These are phyloP conservation scores for Bilobella aurantiaca DNA, from an alignment of 1,140 invertebrate genomes.

Conservation along the genomic window DNA sequence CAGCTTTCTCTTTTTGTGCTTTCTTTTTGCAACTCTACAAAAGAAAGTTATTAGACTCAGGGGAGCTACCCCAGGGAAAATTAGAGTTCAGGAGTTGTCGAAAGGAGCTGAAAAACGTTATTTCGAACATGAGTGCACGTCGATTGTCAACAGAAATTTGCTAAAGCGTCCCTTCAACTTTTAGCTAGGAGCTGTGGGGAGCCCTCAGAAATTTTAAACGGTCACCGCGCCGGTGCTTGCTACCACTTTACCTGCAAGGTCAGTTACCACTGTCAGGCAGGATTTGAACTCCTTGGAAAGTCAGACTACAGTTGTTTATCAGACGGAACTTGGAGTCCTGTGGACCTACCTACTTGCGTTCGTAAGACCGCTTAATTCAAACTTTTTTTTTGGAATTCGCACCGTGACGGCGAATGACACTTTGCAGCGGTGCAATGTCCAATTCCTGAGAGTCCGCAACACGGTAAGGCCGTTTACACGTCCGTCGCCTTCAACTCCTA, in stretches of 20 bases:
- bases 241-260: conserved; percentile 85
- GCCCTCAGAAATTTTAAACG: conserved; percentile 78
- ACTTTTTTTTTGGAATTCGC: no score
- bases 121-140: no score
- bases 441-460: conserved; percentile 70
- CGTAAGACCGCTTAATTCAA: no score
- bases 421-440: conserved; percentile 54
- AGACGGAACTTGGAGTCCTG: conserved; percentile 74
- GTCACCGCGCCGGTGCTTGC: conserved; percentile 79
- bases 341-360: conserved; percentile 77
- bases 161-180: no score
- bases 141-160: no score
- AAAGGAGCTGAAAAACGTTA: no score
- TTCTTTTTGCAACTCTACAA: not conserved
- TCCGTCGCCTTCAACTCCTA: conserved; percentile 89
- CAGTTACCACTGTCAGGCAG: conserved; percentile 82
- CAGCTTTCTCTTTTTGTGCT: not conserved
- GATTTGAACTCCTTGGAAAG: conserved; percentile 79
- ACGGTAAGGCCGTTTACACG: conserved; percentile 81
- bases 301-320: conserved; percentile 71
- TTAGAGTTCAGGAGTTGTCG: no score
- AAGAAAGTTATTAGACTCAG: not conserved
- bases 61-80: no score
- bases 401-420: no score
- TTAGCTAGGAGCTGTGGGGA: conserved; percentile 36